Percentiles rank a stretch among this genome's conserved stretches.
These are phyloP conservation scores for Papilio demoleus DNA, from an alignment of 2,888 invertebrate genomes.

Conservation along the genomic window DNA sequence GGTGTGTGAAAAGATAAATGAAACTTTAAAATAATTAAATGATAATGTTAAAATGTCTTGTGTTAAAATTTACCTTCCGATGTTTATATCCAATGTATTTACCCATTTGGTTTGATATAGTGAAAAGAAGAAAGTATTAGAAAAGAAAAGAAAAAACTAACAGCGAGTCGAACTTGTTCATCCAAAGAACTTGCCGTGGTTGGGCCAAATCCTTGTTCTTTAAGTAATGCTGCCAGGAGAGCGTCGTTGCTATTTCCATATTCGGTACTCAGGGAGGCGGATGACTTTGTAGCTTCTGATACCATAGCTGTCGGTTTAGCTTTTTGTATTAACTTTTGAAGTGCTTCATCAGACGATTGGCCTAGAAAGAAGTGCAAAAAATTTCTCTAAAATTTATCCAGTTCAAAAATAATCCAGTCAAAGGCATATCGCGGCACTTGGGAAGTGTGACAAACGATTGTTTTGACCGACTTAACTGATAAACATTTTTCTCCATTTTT, in stretches of 20 bases:
- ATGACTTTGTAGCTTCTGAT: slow-evolving; percentile 72
- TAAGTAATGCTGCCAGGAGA: slow-evolving; percentile 86
- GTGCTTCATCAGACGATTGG: slow-evolving; percentile 75
- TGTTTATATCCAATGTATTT: slow-evolving; percentile 20
- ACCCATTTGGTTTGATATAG: slow-evolving; percentile 18
- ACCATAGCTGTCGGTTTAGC: slow-evolving; percentile 68
- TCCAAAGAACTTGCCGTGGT: slow-evolving; percentile 86
- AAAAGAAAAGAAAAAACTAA: slow-evolving; percentile 63
- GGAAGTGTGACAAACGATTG: neutral
- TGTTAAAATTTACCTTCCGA: slow-evolving; percentile 29
- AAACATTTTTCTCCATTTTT: neutral
- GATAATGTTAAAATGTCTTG: slow-evolving; percentile 35
- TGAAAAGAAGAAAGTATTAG: slow-evolving; percentile 10
- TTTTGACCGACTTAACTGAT: slow-evolving; percentile 5
- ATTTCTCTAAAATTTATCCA: neutral
- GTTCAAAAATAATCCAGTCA: neutral
- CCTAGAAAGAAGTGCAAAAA: slow-evolving; percentile 51
- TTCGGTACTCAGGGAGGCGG: slow-evolving; percentile 76
- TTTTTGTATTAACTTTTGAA: slow-evolving; percentile 71
- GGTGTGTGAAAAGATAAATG: slow-evolving; percentile 15
- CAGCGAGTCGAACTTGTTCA: slow-evolving; percentile 83
- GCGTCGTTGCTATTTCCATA: slow-evolving; percentile 87
- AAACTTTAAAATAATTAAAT: slow-evolving; percentile 28
- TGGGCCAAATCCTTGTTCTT: slow-evolving; percentile 89
- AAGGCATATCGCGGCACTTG: neutral